These are phyloP conservation scores for Pholis gunnellus DNA, from an alignment of 2,113 vertebrate genomes.

Conservation along the genomic window DNA sequence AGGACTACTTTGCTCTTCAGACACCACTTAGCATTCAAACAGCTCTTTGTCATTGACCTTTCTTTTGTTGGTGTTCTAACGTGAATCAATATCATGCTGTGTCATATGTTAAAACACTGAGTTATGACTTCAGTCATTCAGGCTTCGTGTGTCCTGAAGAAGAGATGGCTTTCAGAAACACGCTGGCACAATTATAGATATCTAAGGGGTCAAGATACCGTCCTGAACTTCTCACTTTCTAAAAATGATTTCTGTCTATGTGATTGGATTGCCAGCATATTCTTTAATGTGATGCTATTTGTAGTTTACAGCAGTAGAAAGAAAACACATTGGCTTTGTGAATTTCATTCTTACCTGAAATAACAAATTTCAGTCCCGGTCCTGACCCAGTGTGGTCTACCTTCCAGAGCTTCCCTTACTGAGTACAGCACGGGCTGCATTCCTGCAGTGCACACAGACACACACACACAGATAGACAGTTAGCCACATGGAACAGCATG, in stretches of 20 bases:
- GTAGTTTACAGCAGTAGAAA: not conserved
- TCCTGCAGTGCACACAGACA: slow-evolving; percentile 78
- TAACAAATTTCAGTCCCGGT: slow-evolving; percentile 92
- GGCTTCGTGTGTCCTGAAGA: not conserved
- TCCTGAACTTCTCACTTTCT: not conserved
- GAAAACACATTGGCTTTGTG: not conserved
- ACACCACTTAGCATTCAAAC: not conserved
- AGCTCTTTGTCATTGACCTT: not conserved
- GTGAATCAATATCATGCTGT: not conserved
- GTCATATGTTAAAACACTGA: not conserved
- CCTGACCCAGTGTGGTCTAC: slow-evolving; percentile 88
- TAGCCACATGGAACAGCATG: slow-evolving; percentile 1
- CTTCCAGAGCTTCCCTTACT: slow-evolving; percentile 90
- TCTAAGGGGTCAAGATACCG: not conserved
- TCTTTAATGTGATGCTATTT: not conserved
- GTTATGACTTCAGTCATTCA: not conserved
- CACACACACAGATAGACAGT: slow-evolving; percentile 32
- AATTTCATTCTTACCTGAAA: slow-evolving; percentile 87
- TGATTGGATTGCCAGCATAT: not conserved
- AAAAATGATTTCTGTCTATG: not conserved
- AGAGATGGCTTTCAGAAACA: not conserved
- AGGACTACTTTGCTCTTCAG: not conserved
- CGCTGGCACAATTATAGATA: not conserved
- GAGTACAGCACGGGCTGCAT: slow-evolving; percentile 96
- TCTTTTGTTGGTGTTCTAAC: not conserved